Evolutionary conservation across 2,113 vertebrate species (phyloP), one percentile per base, ranked within the genome.

Genomic region (Pachyramphus minor): DNA sequence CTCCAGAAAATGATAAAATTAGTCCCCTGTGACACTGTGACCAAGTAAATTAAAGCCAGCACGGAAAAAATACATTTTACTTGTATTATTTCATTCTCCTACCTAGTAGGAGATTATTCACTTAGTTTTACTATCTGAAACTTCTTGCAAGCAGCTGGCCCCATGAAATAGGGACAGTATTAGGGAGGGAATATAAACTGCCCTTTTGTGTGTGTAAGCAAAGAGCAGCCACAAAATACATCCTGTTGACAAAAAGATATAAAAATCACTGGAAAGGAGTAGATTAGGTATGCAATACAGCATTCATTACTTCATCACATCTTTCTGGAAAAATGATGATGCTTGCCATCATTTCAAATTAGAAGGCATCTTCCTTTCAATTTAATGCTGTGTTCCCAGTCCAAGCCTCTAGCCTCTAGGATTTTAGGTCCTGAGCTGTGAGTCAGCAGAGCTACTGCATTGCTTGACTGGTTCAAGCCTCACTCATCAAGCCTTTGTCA

Each of bases 1-100:
- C 91, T 96, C 71, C 71, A 97, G 93, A 93, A 97, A 96, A 93
- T 35, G 25, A 62, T 60, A 92, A 82, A 90, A 95, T 94, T 80
- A 95, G 83, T 96, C 83, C 85, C 73, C 92, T 75, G 60, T 84
- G 95, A 94, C 93, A 84, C 41, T 92, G 83, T 92, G 85, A 93
- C 66, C 44, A 89, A 90, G 28, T 49, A 92, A 93, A 88, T 96
- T 72, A 92, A 78, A 92, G 44, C 37, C 77, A 84, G 49, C 0
- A 2, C 35, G 69, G 60, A 30, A 93, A 90, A 94, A 96, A 59
- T 35, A 64, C 5, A 13, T 82, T 86, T 67, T 30, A 53, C n/a
- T 5, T 1, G 0, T 59, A 31, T 55, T 67, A 68, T 90, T 87
- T 72, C 49, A 50, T 50, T 27, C 8, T 79, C 53, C 45, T 84